Conservation (phyloP, 2,888 invertebrate genomes). For the Chymomyza procnemis region DNA sequence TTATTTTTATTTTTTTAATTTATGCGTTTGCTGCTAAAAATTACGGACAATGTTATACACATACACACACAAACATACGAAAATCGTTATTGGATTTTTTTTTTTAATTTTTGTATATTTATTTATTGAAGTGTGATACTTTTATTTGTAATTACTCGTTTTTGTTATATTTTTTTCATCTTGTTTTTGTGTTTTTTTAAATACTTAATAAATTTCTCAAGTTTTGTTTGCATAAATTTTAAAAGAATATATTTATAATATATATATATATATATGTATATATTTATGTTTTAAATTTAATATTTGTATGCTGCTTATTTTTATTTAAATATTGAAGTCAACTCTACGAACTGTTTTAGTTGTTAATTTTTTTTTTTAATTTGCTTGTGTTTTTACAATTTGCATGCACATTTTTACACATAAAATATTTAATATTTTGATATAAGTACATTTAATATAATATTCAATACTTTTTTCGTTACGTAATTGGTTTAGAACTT, state of each 20-base stretch:
- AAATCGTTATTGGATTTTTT: constrained; percentile 34
- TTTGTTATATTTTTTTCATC: constrained; percentile 40
- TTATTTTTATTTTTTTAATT: constrained; percentile 17
- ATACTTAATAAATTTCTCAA: constrained; percentile 28
- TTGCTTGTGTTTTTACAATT: constrained; percentile 33
- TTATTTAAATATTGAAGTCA: background rate
- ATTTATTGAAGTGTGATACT: constrained; percentile 69
- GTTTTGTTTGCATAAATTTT: constrained; percentile 66
- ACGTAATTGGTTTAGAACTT: background rate
- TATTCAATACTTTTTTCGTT: constrained; percentile 14
- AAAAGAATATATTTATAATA: constrained; percentile 72
- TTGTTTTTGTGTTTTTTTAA: constrained; percentile 56
- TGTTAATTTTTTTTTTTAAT: constrained; percentile 4
- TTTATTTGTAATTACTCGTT: constrained; percentile 35
- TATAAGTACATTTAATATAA: constrained; percentile 38
- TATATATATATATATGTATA: constrained; percentile 42
- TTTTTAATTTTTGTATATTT: constrained; percentile 48
- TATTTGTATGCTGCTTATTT: background rate
- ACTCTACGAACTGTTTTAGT: background rate
- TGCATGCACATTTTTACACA: constrained; percentile 38
- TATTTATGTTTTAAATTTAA: background rate
- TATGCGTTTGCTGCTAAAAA: constrained; percentile 66
- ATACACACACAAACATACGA: constrained; percentile 56
- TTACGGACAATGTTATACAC: constrained; percentile 76
- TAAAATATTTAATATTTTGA: constrained; percentile 43